Conservation (phyloP, 2,113 vertebrate species). For the Tor tambroides region DNA sequence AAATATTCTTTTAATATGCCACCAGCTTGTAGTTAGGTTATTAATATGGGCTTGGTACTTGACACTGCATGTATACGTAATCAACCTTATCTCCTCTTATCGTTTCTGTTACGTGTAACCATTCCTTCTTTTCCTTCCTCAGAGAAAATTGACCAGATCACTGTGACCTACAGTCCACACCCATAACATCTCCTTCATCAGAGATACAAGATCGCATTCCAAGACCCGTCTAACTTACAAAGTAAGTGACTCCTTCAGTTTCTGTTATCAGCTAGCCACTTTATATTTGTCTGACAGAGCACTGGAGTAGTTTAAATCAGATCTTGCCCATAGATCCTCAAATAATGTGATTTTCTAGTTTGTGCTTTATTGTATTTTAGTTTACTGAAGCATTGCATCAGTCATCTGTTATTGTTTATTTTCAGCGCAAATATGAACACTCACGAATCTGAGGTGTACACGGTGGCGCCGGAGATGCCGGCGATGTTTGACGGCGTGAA, state of each 20-base stretch:
- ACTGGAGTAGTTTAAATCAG: neutral
- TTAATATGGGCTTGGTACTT: neutral
- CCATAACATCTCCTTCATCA: conserved; percentile 38
- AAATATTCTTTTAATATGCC: neutral
- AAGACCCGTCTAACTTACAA: conserved; percentile 27
- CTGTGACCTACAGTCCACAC: conserved; percentile 66
- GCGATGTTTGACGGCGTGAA: conserved; percentile 98
- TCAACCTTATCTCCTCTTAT: conserved; percentile 11
- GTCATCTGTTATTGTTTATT: neutral
- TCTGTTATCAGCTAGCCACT: neutral
- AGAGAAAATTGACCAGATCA: conserved; percentile 70
- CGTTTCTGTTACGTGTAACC: conserved; percentile 3
- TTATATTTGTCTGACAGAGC: neutral
- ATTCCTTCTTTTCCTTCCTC: conserved; percentile 31
- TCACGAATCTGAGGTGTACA: conserved; percentile 72
- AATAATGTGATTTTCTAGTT: neutral
- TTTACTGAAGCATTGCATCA: neutral
- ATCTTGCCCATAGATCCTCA: neutral
- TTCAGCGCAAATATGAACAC: conserved; percentile 71
- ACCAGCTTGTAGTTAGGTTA: neutral
- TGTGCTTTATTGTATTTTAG: neutral
- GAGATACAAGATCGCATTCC: neutral
- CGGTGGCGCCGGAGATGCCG: conserved; percentile 87
- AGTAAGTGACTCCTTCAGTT: conserved; percentile 62
- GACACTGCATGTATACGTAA: neutral